Evolutionary conservation across 2,888 invertebrate species (phyloP).

Genomic region (Amiota mariae): DNA sequence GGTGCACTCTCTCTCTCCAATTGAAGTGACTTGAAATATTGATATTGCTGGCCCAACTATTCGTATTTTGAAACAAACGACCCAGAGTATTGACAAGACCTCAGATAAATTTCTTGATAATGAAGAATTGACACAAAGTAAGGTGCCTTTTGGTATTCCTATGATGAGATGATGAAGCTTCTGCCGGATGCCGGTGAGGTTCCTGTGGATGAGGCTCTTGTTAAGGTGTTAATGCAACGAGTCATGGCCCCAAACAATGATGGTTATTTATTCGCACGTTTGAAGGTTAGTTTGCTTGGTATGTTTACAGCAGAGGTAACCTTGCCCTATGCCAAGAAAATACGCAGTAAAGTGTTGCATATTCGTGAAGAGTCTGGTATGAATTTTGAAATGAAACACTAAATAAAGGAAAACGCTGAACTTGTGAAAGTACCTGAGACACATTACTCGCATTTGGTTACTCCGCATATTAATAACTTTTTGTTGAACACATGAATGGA

Average conservation of each 20-base stretch:
- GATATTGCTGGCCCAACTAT: constrained; percentile 86
- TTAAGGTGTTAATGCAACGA: constrained; percentile 82
- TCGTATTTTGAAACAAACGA: constrained; percentile 76
- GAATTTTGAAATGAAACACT: constrained; percentile 79
- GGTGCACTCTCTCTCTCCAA: constrained; percentile 84
- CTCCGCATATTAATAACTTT: constrained; percentile 79
- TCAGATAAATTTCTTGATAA: constrained; percentile 84
- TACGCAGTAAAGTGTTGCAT: constrained; percentile 85
- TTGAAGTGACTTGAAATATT: constrained; percentile 81
- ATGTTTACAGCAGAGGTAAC: constrained; percentile 84
- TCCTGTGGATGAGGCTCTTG: constrained; percentile 80
- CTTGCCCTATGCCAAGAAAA: constrained; percentile 79
- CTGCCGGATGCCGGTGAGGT: constrained; percentile 83
- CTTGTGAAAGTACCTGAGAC: constrained; percentile 83
- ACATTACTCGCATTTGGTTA: constrained; percentile 88
- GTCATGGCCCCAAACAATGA: constrained; percentile 80
- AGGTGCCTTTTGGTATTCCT: constrained; percentile 82
- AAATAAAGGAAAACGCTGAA: constrained; percentile 77
- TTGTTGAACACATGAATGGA: constrained; percentile 71
- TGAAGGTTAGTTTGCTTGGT: constrained; percentile 82
- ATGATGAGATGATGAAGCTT: constrained; percentile 84
- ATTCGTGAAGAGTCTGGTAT: constrained; percentile 84
- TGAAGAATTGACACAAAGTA: constrained; percentile 78
- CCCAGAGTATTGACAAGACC: constrained; percentile 76
- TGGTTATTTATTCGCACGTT: constrained; percentile 80